A percentile compares a stretch with the other conserved stretches of the same genome.
Evolutionary conservation across 1,140 invertebrate species (phyloP).

Genomic region (Lepidurus packardi): DNA sequence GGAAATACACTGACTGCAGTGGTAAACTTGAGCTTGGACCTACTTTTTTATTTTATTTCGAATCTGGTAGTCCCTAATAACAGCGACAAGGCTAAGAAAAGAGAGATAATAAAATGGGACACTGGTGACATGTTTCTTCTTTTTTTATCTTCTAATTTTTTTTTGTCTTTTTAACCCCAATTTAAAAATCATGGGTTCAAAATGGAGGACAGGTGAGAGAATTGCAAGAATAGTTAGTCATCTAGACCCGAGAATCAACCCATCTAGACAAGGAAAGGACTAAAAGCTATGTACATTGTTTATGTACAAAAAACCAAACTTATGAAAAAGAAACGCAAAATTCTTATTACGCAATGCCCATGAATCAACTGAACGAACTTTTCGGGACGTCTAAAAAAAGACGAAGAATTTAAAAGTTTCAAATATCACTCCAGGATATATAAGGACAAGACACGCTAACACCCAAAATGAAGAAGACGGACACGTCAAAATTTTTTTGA

Average conservation of each 20-base stretch:
- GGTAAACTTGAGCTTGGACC: neutral
- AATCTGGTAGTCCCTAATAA: neutral
- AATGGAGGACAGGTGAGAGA: too few species aligned
- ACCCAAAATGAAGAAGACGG: neutral
- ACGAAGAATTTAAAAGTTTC: neutral
- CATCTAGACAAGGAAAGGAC: neutral
- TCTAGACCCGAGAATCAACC: neutral
- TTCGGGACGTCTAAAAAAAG: neutral
- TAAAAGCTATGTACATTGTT: conserved; percentile 10
- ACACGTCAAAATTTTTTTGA: neutral
- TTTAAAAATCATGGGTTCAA: neutral
- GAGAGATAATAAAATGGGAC: neutral
- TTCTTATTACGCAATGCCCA: neutral
- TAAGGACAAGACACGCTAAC: conserved; percentile 17
- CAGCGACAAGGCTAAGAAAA: conserved; percentile 7
- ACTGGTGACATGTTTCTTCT: neutral
- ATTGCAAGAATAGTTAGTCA: too few species aligned
- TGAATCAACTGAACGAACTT: neutral
- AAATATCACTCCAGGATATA: neutral
- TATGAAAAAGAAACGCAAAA: conserved; percentile 6
- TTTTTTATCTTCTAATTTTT: neutral
- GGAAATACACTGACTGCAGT: neutral
- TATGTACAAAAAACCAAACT: conserved; percentile 11
- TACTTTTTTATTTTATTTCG: neutral
- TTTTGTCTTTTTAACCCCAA: neutral